Evolutionary conservation across 2,113 vertebrate genomes (phyloP).

Genomic region (Oceanodroma tethys): DNA sequence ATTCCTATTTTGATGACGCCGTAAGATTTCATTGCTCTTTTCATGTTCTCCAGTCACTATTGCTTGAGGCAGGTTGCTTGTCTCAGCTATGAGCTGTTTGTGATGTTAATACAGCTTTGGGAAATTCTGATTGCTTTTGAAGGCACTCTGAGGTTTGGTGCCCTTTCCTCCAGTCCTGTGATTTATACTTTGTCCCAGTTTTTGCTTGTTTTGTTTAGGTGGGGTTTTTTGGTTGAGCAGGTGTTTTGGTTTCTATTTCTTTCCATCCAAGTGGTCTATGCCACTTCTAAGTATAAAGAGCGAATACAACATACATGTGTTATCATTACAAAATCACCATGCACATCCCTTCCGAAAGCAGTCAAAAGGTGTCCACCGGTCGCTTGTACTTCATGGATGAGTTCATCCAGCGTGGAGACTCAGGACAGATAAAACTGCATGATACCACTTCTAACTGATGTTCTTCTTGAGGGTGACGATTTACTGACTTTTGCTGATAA

Average conservation of each 20-base stretch:
- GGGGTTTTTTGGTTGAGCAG: not conserved
- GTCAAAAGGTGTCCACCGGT: not conserved
- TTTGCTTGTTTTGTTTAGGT: not conserved
- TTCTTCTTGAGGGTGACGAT: not conserved
- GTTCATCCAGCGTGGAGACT: not conserved
- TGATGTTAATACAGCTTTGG: not conserved
- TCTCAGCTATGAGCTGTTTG: not conserved
- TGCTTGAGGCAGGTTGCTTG: not conserved
- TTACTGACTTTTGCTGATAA: not conserved
- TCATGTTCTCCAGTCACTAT: not conserved
- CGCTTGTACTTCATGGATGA: not conserved
- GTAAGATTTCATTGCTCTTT: not conserved
- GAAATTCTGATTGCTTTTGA: not conserved
- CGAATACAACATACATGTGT: accelerated
- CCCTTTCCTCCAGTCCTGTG: not conserved
- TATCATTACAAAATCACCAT: not conserved
- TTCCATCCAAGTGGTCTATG: not conserved
- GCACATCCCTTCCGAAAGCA: not conserved
- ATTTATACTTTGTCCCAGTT: not conserved
- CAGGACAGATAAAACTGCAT: not conserved
- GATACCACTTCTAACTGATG: not conserved
- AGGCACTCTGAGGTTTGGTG: not conserved
- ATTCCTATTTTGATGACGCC: not conserved
- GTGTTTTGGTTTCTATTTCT: not conserved
- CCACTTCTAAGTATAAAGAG: not conserved